Evolutionary conservation across 1,140 invertebrate genomes (phyloP), one percentile per base, ranked within the genome.

Genomic region (Paralvinella palmiformis): DNA sequence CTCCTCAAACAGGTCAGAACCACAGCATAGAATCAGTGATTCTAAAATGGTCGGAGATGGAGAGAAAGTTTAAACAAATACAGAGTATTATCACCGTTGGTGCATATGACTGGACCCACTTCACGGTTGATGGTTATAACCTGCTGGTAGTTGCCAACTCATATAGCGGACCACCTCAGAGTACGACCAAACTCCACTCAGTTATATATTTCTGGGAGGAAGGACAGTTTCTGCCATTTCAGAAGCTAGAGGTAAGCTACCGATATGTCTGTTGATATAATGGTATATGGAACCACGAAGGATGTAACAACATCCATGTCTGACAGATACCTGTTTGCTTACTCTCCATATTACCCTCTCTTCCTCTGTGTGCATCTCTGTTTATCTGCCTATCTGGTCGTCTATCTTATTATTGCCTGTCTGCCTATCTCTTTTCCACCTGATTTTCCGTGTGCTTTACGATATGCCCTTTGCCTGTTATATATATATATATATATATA

Each of bases 91-190:
- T 63, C 22, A 77, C 78, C 6, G 65, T 68, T 1, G 76, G 75
- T 7, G 78, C 77, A 0, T 75, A 73, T 53, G 77, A 79, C 58
- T 78, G 74, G 73, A 77, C 77, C 2, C 68, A 77, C 58, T 78
- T 79, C 53, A 48, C 24, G 6, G 69, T 76, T 0, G 66, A 72
- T 35, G 71, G 68, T 7, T 76, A 73, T 62, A 74, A 78, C 60
- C 78, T 79, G 62, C 70, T 79, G 62, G 73, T 69, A 4, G 62
- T 76, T 13, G 75, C 77, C 32, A 75, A 78, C 45, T 71, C 76
- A 10, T 79, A 77, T 59, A 68, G 71, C 53, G 62, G 62, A 20
- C 50, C n/a, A 27, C 53, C 62, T n/a, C 74, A 73, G 1, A 57
- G 65, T 4, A 70, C 70, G 24, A 76, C 77, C 0, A 66, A 71